A percentile compares a stretch with the other conserved stretches of the same genome.
Evolutionary conservation across 1,140 invertebrate genomes (phyloP).

Genomic region (Cydia splendana): DNA sequence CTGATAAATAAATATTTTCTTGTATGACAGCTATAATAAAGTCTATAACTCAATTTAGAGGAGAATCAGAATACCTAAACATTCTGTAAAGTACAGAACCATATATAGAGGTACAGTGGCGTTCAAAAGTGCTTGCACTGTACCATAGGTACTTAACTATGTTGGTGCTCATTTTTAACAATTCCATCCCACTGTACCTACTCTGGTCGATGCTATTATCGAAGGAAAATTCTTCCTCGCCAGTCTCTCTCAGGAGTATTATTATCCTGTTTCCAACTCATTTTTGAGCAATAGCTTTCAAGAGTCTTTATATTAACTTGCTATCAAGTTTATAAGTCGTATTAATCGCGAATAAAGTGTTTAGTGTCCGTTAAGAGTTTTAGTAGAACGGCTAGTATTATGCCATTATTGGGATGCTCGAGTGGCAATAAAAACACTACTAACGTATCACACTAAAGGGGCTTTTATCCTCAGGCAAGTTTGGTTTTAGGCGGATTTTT

Average conservation of each 20-base stretch:
- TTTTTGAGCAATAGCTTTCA: constrained; percentile 44
- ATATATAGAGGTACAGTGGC: no score
- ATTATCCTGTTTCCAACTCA: constrained; percentile 47
- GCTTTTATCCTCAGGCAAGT: background rate
- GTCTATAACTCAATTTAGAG: background rate
- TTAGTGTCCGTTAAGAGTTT: constrained; percentile 27
- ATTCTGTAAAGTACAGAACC: no score
- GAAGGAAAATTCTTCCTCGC: constrained; percentile 41
- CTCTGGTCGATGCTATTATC: constrained; percentile 2
- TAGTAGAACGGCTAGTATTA: constrained; percentile 9
- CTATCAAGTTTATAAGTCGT: constrained; percentile 21
- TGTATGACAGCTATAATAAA: background rate
- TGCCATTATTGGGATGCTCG: background rate
- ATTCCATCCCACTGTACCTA: background rate
- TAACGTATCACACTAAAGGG: background rate
- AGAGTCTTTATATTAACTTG: constrained; percentile 38
- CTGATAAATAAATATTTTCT: no score
- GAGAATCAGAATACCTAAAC: no score
- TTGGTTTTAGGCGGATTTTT: background rate
- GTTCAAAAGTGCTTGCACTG: no score
- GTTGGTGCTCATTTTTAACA: background rate
- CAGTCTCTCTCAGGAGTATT: constrained; percentile 41
- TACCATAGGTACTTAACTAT: no score
- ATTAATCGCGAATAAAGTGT: constrained; percentile 1
- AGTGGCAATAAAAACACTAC: constrained; percentile 24